phyloP scores from a whole-genome alignment of 2,888 invertebrate species.

The Sylvicola cinctus region DNA sequence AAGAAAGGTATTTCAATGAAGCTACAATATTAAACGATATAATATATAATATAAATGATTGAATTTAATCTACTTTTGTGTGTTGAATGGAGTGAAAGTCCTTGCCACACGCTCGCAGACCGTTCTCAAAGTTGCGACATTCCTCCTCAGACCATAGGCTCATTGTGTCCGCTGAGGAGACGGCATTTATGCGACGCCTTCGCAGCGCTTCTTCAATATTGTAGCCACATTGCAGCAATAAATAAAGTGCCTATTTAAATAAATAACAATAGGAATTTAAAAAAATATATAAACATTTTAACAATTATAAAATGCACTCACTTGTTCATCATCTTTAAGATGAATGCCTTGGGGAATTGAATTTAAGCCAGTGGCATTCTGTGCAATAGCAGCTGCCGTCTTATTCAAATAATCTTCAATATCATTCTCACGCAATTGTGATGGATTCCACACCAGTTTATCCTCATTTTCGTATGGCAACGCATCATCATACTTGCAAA shows the following conservation, averaged over 20 bases:
- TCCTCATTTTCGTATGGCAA: constrained; percentile 89
- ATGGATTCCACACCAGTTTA: constrained; percentile 83
- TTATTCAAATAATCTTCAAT: constrained; percentile 60
- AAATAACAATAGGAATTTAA: background rate
- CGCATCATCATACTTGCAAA: constrained; percentile 85
- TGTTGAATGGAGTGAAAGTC: constrained; percentile 89
- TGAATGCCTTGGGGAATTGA: constrained; percentile 53
- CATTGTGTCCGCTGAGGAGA: constrained; percentile 31
- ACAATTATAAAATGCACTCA: too few species aligned
- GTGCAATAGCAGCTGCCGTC: constrained; percentile 25
- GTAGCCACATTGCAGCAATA: constrained; percentile 83
- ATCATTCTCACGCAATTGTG: constrained; percentile 42
- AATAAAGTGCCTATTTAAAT: background rate
- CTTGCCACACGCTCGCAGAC: constrained; percentile 82
- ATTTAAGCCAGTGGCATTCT: constrained; percentile 28
- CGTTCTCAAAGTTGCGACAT: constrained; percentile 90
- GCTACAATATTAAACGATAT: background rate
- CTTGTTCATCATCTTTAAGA: constrained; percentile 44
- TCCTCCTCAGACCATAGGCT: constrained; percentile 95
- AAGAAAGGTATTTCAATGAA: too few species aligned
- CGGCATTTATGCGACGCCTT: constrained; percentile 51
- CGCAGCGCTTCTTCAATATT: constrained; percentile 85
- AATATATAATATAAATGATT: constrained; percentile 11
- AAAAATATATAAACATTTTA: background rate
- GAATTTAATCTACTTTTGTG: constrained; percentile 40